Conservation (phyloP, 2,797 vertebrate genomes). For the Strix occidentalis region DNA sequence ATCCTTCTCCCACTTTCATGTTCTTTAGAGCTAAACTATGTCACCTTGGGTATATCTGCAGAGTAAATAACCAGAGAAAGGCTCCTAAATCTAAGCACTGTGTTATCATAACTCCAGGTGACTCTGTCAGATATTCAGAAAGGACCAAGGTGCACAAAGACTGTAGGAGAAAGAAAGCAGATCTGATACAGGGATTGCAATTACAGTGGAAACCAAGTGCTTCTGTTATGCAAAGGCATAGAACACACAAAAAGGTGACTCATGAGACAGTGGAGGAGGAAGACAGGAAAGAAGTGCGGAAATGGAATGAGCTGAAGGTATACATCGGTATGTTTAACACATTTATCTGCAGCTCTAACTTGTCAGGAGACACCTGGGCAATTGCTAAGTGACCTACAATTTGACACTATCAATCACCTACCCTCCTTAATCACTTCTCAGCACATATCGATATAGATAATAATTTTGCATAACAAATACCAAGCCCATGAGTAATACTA, state of each 20-base stretch:
- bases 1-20: background rate
- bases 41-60: slow-evolving; percentile 1
- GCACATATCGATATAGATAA: background rate
- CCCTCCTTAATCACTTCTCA: background rate
- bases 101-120: background rate
- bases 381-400: background rate
- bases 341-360: background rate
- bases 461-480: slow-evolving; percentile 46
- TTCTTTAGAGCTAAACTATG: background rate
- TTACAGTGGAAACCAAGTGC: background rate
- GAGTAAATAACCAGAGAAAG: background rate
- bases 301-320: background rate
- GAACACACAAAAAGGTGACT: slow-evolving; percentile 46
- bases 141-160: background rate
- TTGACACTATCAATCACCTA: background rate
- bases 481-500: background rate
- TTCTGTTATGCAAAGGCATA: slow-evolving; percentile 34
- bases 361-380: background rate
- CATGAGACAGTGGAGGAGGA: slow-evolving; percentile 30
- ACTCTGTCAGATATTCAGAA: background rate
- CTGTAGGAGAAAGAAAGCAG: slow-evolving; percentile 2
- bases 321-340: background rate
- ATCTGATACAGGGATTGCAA: background rate
- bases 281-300: background rate
- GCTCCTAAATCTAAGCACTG: background rate